Conservation (phyloP, 2,113 vertebrate species). For the Semnornis frantzii region DNA sequence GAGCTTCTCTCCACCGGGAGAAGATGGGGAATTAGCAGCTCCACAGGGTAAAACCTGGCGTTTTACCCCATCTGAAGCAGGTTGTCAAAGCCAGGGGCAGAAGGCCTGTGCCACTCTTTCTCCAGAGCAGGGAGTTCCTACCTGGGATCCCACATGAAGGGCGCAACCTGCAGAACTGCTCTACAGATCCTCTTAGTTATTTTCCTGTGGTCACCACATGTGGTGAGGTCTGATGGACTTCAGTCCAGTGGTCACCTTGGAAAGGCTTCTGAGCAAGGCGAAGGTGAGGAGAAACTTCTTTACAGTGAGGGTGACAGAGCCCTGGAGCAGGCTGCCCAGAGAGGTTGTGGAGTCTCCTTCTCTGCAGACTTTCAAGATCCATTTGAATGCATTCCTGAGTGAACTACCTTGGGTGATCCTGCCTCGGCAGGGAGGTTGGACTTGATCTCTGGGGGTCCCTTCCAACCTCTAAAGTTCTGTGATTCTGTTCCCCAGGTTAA, state of each 20-base stretch:
- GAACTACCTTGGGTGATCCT: too few relatives aligned
- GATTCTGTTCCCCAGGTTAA: neutral
- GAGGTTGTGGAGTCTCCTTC: too few relatives aligned
- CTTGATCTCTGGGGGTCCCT: neutral
- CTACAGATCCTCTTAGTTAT: neutral
- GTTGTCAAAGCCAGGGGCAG: neutral
- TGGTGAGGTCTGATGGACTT: fast-evolving
- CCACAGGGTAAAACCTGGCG: neutral
- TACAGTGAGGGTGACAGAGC: too few relatives aligned
- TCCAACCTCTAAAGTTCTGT: too few relatives aligned
- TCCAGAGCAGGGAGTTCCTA: neutral
- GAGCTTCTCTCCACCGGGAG: neutral
- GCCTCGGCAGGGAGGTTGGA: neutral
- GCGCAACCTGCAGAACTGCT: neutral
- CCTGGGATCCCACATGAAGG: neutral
- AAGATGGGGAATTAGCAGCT: neutral
- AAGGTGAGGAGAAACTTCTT: too few relatives aligned
- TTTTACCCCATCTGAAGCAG: neutral
- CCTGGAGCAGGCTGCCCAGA: too few relatives aligned
- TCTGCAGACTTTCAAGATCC: too few relatives aligned
- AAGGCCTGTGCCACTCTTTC: neutral
- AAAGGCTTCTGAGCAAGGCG: neutral
- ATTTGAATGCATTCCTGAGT: too few relatives aligned
- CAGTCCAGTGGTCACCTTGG: neutral
- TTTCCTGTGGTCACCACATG: neutral